A percentile compares a stretch with the other conserved stretches of the same genome.
Evolutionary conservation across 2,888 invertebrate genomes (phyloP).

Genomic region (Andrena chrysosceles): DNA sequence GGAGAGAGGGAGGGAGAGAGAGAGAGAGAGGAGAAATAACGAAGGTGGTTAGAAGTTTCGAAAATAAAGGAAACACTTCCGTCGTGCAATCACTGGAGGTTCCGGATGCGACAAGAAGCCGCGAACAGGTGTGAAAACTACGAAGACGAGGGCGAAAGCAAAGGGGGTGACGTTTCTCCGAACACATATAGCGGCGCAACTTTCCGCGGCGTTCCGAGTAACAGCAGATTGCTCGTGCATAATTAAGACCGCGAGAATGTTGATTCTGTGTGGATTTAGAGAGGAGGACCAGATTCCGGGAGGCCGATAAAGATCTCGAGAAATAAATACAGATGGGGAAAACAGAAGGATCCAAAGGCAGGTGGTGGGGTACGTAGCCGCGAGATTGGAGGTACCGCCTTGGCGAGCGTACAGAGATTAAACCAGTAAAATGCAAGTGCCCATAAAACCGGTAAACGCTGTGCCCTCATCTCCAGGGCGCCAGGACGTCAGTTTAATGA

Average conservation of each 20-base stretch:
- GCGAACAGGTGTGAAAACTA: slow-evolving; percentile 3
- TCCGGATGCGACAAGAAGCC: slow-evolving; percentile 19
- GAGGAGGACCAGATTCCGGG: neutral
- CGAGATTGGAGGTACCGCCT: slow-evolving; percentile 33
- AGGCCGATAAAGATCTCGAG: slow-evolving; percentile 32
- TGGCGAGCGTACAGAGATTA: slow-evolving; percentile 68
- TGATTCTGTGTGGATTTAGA: slow-evolving; percentile 5
- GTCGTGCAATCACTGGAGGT: slow-evolving; percentile 53
- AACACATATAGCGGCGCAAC: slow-evolving; percentile 36
- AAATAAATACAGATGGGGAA: slow-evolving; percentile 39
- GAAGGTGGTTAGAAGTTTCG: slow-evolving; percentile 39
- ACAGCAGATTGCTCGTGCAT: slow-evolving; percentile 55
- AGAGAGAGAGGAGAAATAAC: too few relatives aligned
- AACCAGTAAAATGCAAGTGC: slow-evolving; percentile 75
- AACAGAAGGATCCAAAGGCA: slow-evolving; percentile 44
- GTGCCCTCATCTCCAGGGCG: slow-evolving; percentile 70
- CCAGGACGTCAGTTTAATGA: slow-evolving; percentile 74
- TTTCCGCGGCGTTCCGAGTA: slow-evolving; percentile 40
- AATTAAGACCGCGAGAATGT: slow-evolving; percentile 38
- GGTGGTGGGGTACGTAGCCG: slow-evolving; percentile 38
- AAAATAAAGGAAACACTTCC: slow-evolving; percentile 60
- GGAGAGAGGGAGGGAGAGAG: too few relatives aligned
- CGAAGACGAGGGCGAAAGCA: slow-evolving; percentile 19
- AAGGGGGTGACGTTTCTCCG: slow-evolving; percentile 22
- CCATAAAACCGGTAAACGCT: slow-evolving; percentile 72